A percentile compares a stretch with the other conserved stretches of the same genome.
These are phyloP conservation scores for Drosophila atroscutellata DNA, from an alignment of 2,888 invertebrate species.

Conservation along the genomic window DNA sequence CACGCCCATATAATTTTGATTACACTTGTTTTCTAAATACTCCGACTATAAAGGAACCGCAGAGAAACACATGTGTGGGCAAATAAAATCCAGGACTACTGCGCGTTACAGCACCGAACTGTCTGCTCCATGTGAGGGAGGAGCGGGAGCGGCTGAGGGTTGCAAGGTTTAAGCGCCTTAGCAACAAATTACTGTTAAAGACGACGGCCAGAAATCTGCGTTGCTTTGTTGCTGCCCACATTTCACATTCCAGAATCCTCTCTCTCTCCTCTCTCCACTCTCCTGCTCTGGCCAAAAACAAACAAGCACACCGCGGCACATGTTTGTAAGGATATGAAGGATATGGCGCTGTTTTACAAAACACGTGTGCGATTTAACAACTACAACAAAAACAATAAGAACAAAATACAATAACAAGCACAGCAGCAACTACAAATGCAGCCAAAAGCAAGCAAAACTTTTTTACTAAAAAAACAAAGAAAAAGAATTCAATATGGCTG, in stretches of 20 bases:
- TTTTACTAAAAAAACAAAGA: constrained; percentile 2
- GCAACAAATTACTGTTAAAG: constrained; percentile 77
- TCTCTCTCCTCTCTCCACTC: neutral
- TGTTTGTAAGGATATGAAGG: constrained; percentile 68
- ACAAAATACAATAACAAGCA: constrained; percentile 15
- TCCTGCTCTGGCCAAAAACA: neutral
- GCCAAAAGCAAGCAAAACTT: constrained; percentile 36
- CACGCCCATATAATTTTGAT: constrained; percentile 80
- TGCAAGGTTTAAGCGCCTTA: constrained; percentile 61
- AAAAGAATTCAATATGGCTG: constrained; percentile 52
- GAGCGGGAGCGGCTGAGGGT: neutral
- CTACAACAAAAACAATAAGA: constrained; percentile 52
- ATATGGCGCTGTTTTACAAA: constrained; percentile 71
- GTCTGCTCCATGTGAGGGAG: neutral
- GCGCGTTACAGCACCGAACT: constrained; percentile 6
- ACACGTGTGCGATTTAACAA: constrained; percentile 80
- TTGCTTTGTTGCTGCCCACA: constrained; percentile 26
- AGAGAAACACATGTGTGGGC: constrained; percentile 53
- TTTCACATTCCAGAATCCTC: neutral
- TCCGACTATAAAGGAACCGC: constrained; percentile 56
- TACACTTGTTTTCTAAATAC: constrained; percentile 80
- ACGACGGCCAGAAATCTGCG: constrained; percentile 61
- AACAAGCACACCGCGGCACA: constrained; percentile 52
- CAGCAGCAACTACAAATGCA: constrained; percentile 45
- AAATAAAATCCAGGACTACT: constrained; percentile 61